These are phyloP conservation scores for Temnothorax curvispinosus DNA, from an alignment of 1,140 invertebrate genomes.

Conservation along the genomic window DNA sequence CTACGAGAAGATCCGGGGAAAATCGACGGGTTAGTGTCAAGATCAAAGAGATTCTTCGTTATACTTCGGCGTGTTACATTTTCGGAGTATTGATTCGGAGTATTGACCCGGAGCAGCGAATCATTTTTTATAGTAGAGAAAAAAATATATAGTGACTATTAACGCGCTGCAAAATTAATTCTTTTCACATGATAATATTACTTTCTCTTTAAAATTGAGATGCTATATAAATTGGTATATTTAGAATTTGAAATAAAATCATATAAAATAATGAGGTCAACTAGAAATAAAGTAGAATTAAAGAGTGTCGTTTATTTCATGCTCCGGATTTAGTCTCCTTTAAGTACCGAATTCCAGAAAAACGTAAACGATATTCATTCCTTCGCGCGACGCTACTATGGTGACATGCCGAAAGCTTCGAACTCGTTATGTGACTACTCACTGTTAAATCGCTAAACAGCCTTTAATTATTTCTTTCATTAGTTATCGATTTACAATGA, in stretches of 20 bases:
- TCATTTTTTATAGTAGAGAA: neutral
- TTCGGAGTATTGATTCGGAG: neutral
- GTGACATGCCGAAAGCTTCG: neutral
- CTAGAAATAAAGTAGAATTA: neutral
- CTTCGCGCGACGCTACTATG: neutral
- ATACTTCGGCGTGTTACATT: neutral
- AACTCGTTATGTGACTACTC: neutral
- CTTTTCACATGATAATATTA: neutral
- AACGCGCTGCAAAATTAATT: neutral
- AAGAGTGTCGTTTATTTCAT: neutral
- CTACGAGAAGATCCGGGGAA: constrained; percentile 82
- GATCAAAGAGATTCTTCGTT: neutral
- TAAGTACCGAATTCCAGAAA: neutral
- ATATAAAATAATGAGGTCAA: neutral
- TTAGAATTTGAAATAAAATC: constrained; percentile 10
- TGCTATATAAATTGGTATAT: neutral
- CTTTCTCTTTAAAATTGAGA: neutral
- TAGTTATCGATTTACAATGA: neutral
- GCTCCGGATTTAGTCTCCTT: neutral
- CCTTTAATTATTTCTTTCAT: constrained; percentile 1
- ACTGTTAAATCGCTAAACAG: neutral
- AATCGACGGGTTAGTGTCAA: constrained; percentile 84
- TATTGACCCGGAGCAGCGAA: neutral
- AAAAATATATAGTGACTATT: neutral
- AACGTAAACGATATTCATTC: neutral